Evolutionary conservation across 2,797 vertebrate species (phyloP).

Genomic region (Peromyscus attwateri): DNA sequence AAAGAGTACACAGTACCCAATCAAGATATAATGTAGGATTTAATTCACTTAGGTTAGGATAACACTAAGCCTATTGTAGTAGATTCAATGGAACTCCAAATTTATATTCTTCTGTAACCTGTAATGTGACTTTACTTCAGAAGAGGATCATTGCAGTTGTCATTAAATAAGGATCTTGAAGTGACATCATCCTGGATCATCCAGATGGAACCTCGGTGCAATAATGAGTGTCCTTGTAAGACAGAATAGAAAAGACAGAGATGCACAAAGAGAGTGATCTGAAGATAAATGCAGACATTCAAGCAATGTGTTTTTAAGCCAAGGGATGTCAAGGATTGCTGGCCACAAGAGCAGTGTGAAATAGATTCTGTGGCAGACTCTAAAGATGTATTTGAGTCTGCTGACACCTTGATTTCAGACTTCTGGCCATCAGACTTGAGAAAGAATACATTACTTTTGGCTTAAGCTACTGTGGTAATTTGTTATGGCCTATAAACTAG

Average conservation of each 20-base stretch:
- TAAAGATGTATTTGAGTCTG: background rate
- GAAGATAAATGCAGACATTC: background rate
- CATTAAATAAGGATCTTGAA: conserved; percentile 9
- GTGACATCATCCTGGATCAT: background rate
- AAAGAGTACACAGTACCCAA: background rate
- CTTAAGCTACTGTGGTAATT: conserved; percentile 11
- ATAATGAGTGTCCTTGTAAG: background rate
- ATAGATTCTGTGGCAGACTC: background rate
- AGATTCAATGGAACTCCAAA: background rate
- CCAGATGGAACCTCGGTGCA: background rate
- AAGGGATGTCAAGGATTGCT: background rate
- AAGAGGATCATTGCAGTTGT: background rate
- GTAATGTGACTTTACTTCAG: background rate
- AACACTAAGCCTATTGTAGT: background rate
- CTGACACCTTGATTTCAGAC: conserved; percentile 24
- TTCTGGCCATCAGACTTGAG: background rate
- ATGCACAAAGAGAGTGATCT: background rate
- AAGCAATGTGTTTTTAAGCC: background rate
- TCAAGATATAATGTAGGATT: background rate
- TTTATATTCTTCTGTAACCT: background rate
- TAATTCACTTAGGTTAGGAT: background rate
- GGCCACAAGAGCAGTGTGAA: background rate
- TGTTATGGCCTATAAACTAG: background rate
- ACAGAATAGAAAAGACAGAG: background rate
- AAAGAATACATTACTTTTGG: conserved; percentile 19